Evolutionary conservation across 2,113 vertebrate genomes (phyloP).

Genomic region (Mesitornis unicolor): DNA sequence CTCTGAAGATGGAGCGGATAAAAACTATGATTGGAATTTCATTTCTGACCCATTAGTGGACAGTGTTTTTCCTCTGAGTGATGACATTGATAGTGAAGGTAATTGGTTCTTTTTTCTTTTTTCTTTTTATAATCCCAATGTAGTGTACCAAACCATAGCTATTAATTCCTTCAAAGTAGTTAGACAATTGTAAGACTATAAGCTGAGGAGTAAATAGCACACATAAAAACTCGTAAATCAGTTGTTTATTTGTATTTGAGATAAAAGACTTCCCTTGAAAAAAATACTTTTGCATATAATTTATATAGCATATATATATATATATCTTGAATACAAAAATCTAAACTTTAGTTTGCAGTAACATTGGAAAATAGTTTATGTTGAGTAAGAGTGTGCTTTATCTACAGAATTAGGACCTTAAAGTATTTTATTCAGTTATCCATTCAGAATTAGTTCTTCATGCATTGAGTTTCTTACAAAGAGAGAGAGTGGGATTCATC

Average conservation of each 20-base stretch:
- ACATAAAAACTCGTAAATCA: no score
- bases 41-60: constrained; percentile 79
- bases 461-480: background rate
- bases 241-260: background rate
- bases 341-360: background rate
- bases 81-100: constrained; percentile 91
- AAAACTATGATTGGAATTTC: constrained; percentile 81
- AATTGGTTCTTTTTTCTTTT: background rate
- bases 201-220: no score
- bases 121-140: background rate
- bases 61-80: constrained; percentile 70
- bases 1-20: constrained; percentile 79
- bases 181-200: no score
- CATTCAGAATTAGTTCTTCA: background rate
- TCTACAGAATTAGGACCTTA: background rate
- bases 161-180: no score
- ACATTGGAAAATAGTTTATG: background rate
- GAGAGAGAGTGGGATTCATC: background rate
- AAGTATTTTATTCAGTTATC: background rate
- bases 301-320: no score
- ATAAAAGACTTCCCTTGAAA: background rate
- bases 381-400: background rate
- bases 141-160: background rate
- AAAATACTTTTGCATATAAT: background rate
- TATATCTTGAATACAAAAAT: no score